These are phyloP conservation scores for Temnothorax longispinosus DNA, from an alignment of 1,140 invertebrate species.

Conservation along the genomic window DNA sequence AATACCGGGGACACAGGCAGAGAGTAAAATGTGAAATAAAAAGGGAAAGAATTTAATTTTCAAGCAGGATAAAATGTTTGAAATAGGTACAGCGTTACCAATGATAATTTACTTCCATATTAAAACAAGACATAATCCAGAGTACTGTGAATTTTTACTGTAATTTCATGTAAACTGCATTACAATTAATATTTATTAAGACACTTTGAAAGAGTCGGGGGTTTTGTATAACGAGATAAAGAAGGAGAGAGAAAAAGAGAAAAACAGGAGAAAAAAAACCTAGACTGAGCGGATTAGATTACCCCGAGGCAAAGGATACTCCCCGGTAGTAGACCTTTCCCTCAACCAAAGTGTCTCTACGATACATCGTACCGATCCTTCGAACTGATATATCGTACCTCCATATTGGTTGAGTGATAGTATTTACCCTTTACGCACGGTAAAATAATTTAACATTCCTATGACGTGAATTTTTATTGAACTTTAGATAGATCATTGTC, in stretches of 20 bases:
- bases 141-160: neutral
- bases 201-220: neutral
- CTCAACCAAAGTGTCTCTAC: neutral
- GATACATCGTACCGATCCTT: neutral
- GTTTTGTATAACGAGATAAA: neutral
- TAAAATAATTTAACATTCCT: neutral
- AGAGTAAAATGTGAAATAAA: neutral
- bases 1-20: neutral
- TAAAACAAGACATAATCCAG: neutral
- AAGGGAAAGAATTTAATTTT: neutral
- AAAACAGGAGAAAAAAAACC: neutral
- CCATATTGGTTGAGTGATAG: constrained; percentile 24
- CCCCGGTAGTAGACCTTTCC: neutral
- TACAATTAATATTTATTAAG: neutral
- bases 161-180: neutral
- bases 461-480: neutral
- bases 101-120: neutral
- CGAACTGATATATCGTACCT: constrained; percentile 1
- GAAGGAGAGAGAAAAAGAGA: neutral
- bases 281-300: constrained; percentile 5
- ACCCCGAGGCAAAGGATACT: neutral
- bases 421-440: neutral
- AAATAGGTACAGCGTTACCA: neutral
- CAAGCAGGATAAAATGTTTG: constrained; percentile 7
- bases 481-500: neutral